Evolutionary conservation across 1,140 invertebrate genomes (phyloP), one percentile per base, ranked within the genome.

Genomic region (Drosophila watanabei): DNA sequence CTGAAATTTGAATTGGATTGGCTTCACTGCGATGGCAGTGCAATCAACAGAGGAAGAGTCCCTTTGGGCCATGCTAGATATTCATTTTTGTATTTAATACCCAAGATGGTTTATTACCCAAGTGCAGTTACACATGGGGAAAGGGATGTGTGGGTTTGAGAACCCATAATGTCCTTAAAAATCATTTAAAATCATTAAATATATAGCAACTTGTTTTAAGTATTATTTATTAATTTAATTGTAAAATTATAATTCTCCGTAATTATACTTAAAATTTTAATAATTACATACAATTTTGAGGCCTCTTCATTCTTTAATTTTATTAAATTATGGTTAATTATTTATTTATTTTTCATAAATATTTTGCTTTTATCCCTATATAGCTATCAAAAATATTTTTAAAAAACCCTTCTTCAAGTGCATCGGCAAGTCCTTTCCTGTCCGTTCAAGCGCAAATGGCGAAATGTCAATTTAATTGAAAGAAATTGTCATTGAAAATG

Each of bases 381-480:
- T 51, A 30, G 13, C 4, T 13, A 7, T 1, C 5, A 9, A 56
- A 56, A 10, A 24, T 16, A 16, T 37, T 56, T 56, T 16, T 5
- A 0, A 10, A 16, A 62, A 2, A 0, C 6, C n/a, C 11, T 35
- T 62, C 11, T 65, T 28, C 6, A 13, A 62, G 39, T 65, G 57
- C 11, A 62, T 35, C 24, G 24, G n/a, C 51, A 35, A 56, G 32
- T 56, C n/a, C 24, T 37, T 6, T 8, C 11, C 11, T 37, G 13
- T 39, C 35, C 20, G 32, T 57, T 77, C 58, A 24, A 65, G 54
- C 45, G 16, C 14, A 37, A 77, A 60, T 60, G 48, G 35, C 37
- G 16, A 68, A 86, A 89, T 84, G 75, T 75, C 81, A 75, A 77
- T 89, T 76, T 89, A 84, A 89, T 88, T 88, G 85, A 85, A 85